phyloP scores from a whole-genome alignment of 2,797 vertebrate species.

The Peromyscus melanophrys region DNA sequence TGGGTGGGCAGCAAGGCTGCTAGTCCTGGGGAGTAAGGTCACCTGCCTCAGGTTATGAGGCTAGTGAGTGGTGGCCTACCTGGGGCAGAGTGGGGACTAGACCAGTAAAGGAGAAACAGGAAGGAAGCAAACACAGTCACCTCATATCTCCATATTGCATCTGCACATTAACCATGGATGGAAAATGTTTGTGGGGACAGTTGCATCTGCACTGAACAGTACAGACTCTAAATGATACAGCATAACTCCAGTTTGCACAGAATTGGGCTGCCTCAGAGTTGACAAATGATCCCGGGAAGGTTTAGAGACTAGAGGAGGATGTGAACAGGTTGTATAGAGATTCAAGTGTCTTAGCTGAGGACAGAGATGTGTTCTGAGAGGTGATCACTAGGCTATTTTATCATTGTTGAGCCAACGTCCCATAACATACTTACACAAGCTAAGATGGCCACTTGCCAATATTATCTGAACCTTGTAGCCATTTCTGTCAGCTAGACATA shows the following conservation, averaged over 20 bases:
- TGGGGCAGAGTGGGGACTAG: neutral
- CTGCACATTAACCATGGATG: neutral
- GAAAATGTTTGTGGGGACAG: neutral
- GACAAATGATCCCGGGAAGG: neutral
- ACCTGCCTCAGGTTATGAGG: neutral
- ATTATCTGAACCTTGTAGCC: rapidly evolving
- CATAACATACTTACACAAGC: neutral
- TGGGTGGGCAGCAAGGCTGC: neutral
- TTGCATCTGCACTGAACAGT: no score
- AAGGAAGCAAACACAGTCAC: neutral
- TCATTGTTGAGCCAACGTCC: neutral
- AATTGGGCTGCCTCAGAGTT: no score
- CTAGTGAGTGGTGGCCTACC: neutral
- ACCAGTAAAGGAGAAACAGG: neutral
- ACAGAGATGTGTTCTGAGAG: neutral
- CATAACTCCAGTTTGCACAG: neutral
- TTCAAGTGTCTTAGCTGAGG: no score
- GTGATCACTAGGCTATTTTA: neutral
- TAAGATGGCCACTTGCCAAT: neutral
- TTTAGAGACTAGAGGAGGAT: neutral
- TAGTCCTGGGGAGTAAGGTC: neutral
- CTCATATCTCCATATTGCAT: neutral
- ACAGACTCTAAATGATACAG: neutral
- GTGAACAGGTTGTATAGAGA: neutral
- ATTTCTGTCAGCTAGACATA: neutral